A percentile compares a stretch with the other conserved stretches of the same genome.
Conservation (phyloP, 2,797 vertebrate genomes). For the Helarctos malayanus region DNA sequence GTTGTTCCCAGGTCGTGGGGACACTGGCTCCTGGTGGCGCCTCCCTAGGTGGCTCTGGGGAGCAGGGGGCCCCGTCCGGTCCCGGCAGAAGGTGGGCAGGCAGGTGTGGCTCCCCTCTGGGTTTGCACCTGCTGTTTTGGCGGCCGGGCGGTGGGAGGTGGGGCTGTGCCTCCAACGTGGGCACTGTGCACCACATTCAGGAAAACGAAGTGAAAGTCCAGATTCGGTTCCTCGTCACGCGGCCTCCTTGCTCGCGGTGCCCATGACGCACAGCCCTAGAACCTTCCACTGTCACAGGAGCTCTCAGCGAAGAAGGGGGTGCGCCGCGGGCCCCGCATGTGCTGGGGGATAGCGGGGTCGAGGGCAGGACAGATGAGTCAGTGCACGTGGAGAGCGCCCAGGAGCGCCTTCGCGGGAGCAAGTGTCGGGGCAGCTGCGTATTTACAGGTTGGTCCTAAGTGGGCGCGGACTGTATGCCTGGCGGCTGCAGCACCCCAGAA, state of each 20-base stretch:
- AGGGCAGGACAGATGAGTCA: not conserved
- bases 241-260: not conserved
- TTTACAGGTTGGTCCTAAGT: not conserved
- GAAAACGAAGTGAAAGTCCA: not conserved
- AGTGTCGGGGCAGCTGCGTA: not conserved
- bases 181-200: accelerated
- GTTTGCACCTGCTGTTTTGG: not conserved
- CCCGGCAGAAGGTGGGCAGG: not conserved
- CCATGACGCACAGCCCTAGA: not conserved
- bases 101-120: not conserved
- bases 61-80: not conserved
- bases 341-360: not conserved
- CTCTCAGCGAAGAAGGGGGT: not conserved
- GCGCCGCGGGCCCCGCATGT: accelerated
- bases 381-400: not conserved
- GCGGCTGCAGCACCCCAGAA: not conserved
- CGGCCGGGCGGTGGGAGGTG: accelerated
- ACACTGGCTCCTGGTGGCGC: not conserved
- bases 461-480: not conserved
- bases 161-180: not conserved
- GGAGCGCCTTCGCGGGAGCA: not conserved
- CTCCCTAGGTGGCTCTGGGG: not conserved
- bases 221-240: not conserved
- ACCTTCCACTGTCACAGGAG: not conserved
- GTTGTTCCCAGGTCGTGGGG: constrained; percentile 6